Evolutionary conservation across 2,113 vertebrate genomes (phyloP).

Genomic region (Triplophysa dalaica): DNA sequence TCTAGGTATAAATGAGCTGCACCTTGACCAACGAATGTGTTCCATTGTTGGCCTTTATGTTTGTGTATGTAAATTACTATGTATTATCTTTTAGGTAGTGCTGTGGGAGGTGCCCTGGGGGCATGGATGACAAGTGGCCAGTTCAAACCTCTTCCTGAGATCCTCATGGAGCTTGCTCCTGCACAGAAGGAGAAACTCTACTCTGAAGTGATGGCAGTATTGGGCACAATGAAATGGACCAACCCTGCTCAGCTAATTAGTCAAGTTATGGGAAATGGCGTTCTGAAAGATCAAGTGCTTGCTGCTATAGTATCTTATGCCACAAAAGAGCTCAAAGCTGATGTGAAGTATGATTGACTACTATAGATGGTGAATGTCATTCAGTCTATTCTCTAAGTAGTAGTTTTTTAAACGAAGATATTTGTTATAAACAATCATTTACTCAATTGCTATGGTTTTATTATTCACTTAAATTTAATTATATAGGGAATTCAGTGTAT

Average conservation of each 20-base stretch:
- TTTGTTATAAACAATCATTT: not conserved
- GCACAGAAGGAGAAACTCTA: slow-evolving; percentile 75
- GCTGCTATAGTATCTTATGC: slow-evolving; percentile 73
- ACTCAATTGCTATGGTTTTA: too few relatives aligned
- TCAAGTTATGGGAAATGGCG: slow-evolving; percentile 78
- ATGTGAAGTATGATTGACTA: slow-evolving; percentile 76
- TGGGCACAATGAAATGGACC: slow-evolving; percentile 77
- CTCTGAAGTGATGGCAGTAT: slow-evolving; percentile 49
- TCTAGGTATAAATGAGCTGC: too few relatives aligned
- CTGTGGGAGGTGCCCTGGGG: slow-evolving; percentile 79
- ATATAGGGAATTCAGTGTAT: too few relatives aligned
- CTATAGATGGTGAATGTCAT: not conserved
- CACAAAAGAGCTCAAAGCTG: slow-evolving; percentile 73
- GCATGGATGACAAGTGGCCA: slow-evolving; percentile 78
- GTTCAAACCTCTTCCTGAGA: slow-evolving; percentile 82
- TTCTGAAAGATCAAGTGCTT: slow-evolving; percentile 71
- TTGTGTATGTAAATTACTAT: not conserved
- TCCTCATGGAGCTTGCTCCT: slow-evolving; percentile 81
- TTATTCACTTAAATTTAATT: too few relatives aligned
- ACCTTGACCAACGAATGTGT: not conserved
- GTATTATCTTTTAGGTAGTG: slow-evolving; percentile 73
- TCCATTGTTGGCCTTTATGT: not conserved
- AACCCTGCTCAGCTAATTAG: slow-evolving; percentile 73
- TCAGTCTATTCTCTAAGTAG: not conserved
- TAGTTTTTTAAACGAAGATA: too few relatives aligned